phyloP scores from a whole-genome alignment of 2,113 vertebrate species.

The Machaerirhynchus nigripectus region DNA sequence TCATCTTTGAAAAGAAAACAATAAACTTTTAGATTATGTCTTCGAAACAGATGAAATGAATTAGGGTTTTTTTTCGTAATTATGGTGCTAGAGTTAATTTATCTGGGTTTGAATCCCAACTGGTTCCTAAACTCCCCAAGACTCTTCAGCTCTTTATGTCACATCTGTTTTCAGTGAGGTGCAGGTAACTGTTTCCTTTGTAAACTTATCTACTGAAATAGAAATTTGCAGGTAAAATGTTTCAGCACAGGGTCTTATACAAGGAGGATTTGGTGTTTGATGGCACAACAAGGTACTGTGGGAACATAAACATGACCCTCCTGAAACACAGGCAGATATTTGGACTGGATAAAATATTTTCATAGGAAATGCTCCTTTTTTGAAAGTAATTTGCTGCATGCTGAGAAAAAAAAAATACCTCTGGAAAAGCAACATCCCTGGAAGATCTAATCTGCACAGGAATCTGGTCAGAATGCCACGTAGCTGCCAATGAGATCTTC shows the following conservation, averaged over 20 bases:
- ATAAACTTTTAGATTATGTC: accelerated
- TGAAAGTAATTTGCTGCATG: background rate
- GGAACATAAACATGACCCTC: background rate
- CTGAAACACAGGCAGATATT: background rate
- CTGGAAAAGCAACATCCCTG: background rate
- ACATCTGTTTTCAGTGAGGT: background rate
- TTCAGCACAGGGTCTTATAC: background rate
- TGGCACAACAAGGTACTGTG: background rate
- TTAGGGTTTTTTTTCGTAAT: accelerated
- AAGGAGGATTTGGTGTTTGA: background rate
- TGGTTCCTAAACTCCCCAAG: background rate
- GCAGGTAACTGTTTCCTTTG: background rate
- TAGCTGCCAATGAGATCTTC: background rate
- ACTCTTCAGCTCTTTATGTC: background rate
- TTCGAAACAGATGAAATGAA: background rate
- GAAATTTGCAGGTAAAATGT: background rate
- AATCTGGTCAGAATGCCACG: background rate
- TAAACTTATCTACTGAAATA: background rate
- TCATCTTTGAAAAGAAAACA: background rate
- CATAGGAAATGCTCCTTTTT: background rate
- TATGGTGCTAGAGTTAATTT: background rate
- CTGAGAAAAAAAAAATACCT: background rate
- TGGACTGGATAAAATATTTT: background rate
- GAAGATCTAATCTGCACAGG: background rate
- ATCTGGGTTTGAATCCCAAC: background rate